Evolutionary conservation across 2,888 invertebrate genomes (phyloP), one percentile per base, ranked within the genome.

Genomic region (Chloroclystis v-ata): DNA sequence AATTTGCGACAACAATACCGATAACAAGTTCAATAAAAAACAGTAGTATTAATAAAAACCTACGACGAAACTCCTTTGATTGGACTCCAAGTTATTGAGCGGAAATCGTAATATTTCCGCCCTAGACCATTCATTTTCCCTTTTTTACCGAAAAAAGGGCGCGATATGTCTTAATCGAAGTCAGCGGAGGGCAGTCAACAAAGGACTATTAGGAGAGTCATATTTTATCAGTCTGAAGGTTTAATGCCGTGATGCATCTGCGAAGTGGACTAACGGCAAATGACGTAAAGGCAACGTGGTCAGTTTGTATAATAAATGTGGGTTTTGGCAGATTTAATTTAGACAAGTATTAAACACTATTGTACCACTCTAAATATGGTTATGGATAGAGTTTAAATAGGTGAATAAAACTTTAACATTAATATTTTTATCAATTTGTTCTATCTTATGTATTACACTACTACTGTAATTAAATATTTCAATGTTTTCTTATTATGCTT

Each of bases 21-120:
- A 85, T 84, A 87, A 85, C 82, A 84, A 75, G 67, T 52, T 57
- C 68, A 85, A 87, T 85, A 87, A 85, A 85, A 82, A 82, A 85
- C 82, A 85, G 82, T 77, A 76, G 75, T 78, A 83, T 81, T 86
- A 85, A 84, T 79, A 84, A 77, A 85, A 82, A 85, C 79, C 83
- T 82, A 82, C 78, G 81, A 64, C 73, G 68, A 76, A 72, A 72
- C 80, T 82, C 82, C 80, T 86, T 86, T 87, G 88, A 89, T 88
- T 89, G 82, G 85, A 74, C 78, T 78, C 76, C 81, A 80, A 87
- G 88, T 88, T 89, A 89, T 89, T 80, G 88, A 75, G 84, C 88
- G 88, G 89, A 89, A 89, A 88, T 72, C 66, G 81, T 88, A 88
- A 89, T 88, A 88, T 87, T 86, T 89, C 89, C 89, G 87, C 81